Evolutionary conservation across 1,140 invertebrate genomes (phyloP).

Genomic region (Cecropterus lyciades): DNA sequence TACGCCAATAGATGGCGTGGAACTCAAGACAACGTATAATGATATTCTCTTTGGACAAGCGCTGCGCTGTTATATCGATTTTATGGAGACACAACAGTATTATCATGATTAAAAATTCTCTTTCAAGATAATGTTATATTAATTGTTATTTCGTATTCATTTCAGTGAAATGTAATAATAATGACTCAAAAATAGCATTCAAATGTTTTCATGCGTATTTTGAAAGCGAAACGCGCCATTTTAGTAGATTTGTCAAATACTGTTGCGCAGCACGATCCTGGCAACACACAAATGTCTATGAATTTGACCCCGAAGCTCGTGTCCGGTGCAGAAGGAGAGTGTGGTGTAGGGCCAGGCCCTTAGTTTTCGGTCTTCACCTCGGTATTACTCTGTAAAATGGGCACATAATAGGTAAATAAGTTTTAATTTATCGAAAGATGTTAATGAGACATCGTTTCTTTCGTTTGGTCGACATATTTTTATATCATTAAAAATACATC

Average conservation of each 20-base stretch:
- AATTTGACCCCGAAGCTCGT: constrained; percentile 83
- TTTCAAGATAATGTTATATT: constrained; percentile 20
- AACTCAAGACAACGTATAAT: constrained; percentile 28
- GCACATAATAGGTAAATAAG: constrained; percentile 82
- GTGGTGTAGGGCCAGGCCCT: constrained; percentile 80
- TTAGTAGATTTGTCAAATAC: constrained; percentile 33
- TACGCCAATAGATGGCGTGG: constrained; percentile 59
- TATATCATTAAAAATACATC: constrained; percentile 65
- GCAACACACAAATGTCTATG: constrained; percentile 79
- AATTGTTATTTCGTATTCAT: constrained; percentile 22
- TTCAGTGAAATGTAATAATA: not conserved
- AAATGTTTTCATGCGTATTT: not conserved
- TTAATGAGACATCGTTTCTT: constrained; percentile 35
- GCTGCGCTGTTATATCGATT: constrained; percentile 81
- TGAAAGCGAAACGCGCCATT: constrained; percentile 8
- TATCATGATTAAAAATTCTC: constrained; percentile 61
- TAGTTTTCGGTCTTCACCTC: constrained; percentile 77
- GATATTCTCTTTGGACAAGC: constrained; percentile 71
- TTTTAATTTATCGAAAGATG: constrained; percentile 50
- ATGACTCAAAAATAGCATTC: not conserved
- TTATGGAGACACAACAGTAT: constrained; percentile 58
- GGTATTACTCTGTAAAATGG: constrained; percentile 80
- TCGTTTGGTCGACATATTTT: constrained; percentile 40
- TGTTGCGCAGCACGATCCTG: constrained; percentile 39
- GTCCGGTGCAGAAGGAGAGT: constrained; percentile 79